Evolutionary conservation across 2,888 invertebrate genomes (phyloP), one percentile per base, ranked within the genome.

Genomic region (Endotricha flammealis): DNA sequence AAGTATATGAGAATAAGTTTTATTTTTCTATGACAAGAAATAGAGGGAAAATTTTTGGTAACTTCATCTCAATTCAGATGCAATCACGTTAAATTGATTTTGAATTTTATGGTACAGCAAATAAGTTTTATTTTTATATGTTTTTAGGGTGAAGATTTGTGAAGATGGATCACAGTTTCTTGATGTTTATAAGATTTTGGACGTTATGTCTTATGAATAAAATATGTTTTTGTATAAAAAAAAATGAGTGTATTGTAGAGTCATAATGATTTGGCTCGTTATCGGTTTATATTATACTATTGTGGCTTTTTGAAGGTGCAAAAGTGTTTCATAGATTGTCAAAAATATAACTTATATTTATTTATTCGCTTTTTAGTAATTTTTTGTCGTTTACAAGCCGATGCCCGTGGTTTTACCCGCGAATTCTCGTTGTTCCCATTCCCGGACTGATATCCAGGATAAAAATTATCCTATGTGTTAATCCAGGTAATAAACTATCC

Each of bases 251-350:
- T n/a, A n/a, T 69, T 59, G 55, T n/a, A 57, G 59, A 58, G 49
- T 42, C 38, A 44, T 65, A 59, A 63, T 53, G 58, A 64, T 51
- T 64, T 50, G 59, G 58, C 67, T 64, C 64, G 63, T 68, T 64
- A 65, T 29, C 46, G 48, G 42, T 52, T 2, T 17, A 13, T 41
- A 30, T 27, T 23, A 13, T 41, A 30, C 28, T 23, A 34, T 37
- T 33, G 38, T 32, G 28, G 14, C 22, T 12, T 12, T 31, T 20
- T 11, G 14, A 10, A 25, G 20, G 10, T 12, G n/a, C n/a, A n/a
- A n/a, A n/a, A n/a, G n/a, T n/a, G n/a, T n/a, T n/a, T n/a, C n/a
- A n/a, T n/a, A n/a, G n/a, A n/a, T n/a, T n/a, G n/a, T n/a, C n/a
- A n/a, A n/a, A n/a, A n/a, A n/a, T n/a, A n/a, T n/a, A n/a, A n/a